These are phyloP conservation scores for Sipha flava DNA, from an alignment of 1,140 invertebrate genomes.

Conservation along the genomic window DNA sequence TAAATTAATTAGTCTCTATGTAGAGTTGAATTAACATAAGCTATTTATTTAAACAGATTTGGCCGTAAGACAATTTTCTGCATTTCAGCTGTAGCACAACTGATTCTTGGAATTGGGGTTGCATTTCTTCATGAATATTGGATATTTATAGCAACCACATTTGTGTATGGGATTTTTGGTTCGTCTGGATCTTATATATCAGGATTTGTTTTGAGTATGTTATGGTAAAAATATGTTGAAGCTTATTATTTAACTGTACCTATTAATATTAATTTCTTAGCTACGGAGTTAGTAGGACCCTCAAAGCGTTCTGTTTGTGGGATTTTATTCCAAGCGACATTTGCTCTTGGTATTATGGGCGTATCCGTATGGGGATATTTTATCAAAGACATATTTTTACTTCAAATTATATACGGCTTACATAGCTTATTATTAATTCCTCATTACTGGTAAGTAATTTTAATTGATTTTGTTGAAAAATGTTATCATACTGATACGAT, in stretches of 20 bases:
- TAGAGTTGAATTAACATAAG: no score
- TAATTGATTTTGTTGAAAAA: not conserved
- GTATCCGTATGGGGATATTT: constrained; percentile 72
- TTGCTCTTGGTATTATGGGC: constrained; percentile 72
- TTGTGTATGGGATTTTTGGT: constrained; percentile 71
- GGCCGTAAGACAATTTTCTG: constrained; percentile 74
- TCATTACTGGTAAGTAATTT: constrained; percentile 59
- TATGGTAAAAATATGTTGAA: not conserved
- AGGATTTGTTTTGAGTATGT: constrained; percentile 64
- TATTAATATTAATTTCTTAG: constrained; percentile 40
- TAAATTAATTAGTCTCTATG: no score
- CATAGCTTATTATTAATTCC: constrained; percentile 62
- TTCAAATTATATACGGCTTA: constrained; percentile 72
- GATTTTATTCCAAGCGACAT: constrained; percentile 67
- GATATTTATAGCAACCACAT: constrained; percentile 58
- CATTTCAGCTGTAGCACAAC: constrained; percentile 59
- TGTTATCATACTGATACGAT: not conserved
- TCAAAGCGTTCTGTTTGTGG: constrained; percentile 72
- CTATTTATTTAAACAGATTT: constrained; percentile 44
- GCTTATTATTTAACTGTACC: not conserved
- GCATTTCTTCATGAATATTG: constrained; percentile 68
- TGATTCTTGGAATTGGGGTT: constrained; percentile 60
- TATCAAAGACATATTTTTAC: constrained; percentile 60
- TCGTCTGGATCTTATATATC: constrained; percentile 75
- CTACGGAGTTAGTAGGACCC: constrained; percentile 78